Evolutionary conservation across 2,113 vertebrate genomes (phyloP).

Genomic region (Polypterus bichir): DNA sequence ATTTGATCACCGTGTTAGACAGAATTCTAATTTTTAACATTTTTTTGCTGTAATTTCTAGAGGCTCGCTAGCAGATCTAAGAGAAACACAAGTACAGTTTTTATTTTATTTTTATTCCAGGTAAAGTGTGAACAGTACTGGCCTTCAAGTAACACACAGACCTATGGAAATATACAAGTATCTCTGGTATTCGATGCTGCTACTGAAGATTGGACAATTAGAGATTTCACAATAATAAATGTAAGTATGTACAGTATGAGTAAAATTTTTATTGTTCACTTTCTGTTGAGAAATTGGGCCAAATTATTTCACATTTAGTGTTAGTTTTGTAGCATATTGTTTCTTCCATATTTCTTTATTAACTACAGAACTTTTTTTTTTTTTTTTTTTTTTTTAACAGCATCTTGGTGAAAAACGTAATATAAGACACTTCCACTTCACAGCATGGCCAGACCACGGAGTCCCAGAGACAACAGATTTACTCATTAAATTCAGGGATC

Average conservation of each 20-base stretch:
- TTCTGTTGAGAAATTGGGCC: no score
- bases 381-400: conserved; percentile 34
- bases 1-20: no score
- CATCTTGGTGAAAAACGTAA: conserved; percentile 60
- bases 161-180: conserved; percentile 63
- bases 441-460: conserved; percentile 88
- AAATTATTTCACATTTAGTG: not conserved
- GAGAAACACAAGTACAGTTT: not conserved
- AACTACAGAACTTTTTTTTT: not conserved
- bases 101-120: conserved; percentile 36
- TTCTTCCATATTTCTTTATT: not conserved
- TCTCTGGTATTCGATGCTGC: conserved; percentile 57
- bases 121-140: conserved; percentile 95
- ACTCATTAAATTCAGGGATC: conserved; percentile 81
- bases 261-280: not conserved
- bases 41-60: not conserved
- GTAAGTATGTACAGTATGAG: conserved; percentile 38
- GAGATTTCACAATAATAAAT: conserved; percentile 77
- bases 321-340: not conserved
- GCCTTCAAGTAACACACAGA: conserved; percentile 52
- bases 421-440: conserved; percentile 91
- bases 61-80: not conserved
- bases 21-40: no score
- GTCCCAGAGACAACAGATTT: conserved; percentile 83
- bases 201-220: conserved; percentile 85